Conservation (phyloP, 53 echinoderm and acorn worm species). For the Hippasteria phrygiana region DNA sequence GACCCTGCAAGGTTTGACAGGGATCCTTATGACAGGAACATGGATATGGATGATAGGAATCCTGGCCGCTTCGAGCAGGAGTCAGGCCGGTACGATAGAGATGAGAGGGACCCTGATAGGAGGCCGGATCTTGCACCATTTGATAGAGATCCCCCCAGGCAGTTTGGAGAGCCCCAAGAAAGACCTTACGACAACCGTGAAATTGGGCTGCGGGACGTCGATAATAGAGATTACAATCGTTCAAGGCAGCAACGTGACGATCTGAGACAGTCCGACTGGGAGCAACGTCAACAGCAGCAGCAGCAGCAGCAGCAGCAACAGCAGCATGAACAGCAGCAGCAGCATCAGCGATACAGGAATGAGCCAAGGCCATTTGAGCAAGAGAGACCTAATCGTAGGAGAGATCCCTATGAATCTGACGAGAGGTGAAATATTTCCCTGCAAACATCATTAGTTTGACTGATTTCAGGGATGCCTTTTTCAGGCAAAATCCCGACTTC, state of each 20-base stretch:
- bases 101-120: neutral
- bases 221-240: neutral
- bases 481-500: neutral
- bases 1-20: neutral
- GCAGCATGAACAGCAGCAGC: neutral
- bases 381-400: conserved; percentile 5
- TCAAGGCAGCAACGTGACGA: neutral
- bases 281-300: neutral
- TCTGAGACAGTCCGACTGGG: neutral
- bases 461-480: too few species aligned
- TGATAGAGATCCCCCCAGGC: neutral
- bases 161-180: neutral
- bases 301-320: neutral
- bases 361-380: conserved; percentile 24
- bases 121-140: neutral
- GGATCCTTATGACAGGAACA: neutral
- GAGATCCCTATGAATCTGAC: conserved; percentile 36
- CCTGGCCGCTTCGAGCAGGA: neutral
- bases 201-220: neutral
- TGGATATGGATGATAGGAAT: neutral
- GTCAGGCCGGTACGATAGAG: neutral
- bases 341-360: neutral
- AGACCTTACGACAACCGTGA: neutral
- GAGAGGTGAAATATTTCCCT: conserved; percentile 28
- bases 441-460: neutral